Base-by-base conservation (phyloP, 2,113 vertebrate species). In the Ciconia stormi region DNA sequence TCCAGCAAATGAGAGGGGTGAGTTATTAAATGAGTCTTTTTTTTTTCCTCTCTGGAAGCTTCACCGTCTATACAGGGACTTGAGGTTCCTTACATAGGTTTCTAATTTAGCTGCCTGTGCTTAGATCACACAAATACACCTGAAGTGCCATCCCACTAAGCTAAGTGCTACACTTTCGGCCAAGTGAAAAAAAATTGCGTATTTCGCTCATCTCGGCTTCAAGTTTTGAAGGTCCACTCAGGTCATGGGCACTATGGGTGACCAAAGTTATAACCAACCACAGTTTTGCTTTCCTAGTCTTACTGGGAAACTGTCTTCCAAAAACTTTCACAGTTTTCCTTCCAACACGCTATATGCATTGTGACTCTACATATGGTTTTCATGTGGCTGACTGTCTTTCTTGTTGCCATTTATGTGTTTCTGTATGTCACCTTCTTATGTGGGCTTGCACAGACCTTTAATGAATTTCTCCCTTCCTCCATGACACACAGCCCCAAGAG, bases 31-130 rank as follows among this genome's bases (percentile, higher is more conserved):
- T 25, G 9, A 29, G 11, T 29, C 0, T 30, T 22, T 70, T 63
- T 49, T 49, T 27, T 16, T 13, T 38, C 42, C 32, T 18, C 10
- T 34, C 25, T 40, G 9, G 49, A 63, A 63, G 8, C 10, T 49
- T 89, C 16, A 38, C 11, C 34, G 6, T 49, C 2, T n/a, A 8
- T 74, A 30, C 2, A 0, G 1, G 25, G 5, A 47, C 55, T n/a
- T 65, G 27, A 55, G 6, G 7, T 44, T 65, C 26, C 19, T 73
- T 52, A 30, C 15, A 47, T 11, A 63, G 8, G 29, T 52, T 69
- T 6, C 13, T 61, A 46, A 65, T n/a, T 52, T 55, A 77, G 10
- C 8, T 47, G 13, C 38, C 18, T 77, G 11, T 87, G 8, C n/a
- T 36, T 91, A 58, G 27, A 59, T 36, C 20, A 29, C 11, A 44